phyloP scores from a whole-genome alignment of 2,113 vertebrate genomes.

The Polypterus senegalus region DNA sequence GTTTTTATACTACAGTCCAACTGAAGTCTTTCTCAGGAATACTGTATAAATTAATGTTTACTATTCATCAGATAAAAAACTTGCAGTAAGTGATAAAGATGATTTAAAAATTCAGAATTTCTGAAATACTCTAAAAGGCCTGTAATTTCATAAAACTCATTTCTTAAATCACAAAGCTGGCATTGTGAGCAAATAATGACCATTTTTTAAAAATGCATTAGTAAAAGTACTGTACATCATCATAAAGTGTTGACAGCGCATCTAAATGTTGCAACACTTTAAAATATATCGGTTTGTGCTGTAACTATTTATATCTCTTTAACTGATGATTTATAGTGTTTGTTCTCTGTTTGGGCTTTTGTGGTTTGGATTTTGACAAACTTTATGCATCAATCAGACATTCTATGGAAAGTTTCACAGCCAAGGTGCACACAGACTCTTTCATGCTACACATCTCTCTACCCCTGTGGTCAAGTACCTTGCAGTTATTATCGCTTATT shows the following conservation, averaged over 20 bases:
- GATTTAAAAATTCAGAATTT: too few species aligned
- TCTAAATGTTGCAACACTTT: constrained; percentile 30
- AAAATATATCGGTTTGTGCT: constrained; percentile 26
- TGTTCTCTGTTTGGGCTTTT: constrained; percentile 44
- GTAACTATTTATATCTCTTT: constrained; percentile 45
- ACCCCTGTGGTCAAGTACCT: constrained; percentile 83
- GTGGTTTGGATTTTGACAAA: constrained; percentile 27
- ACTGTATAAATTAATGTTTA: too few species aligned
- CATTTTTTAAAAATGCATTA: constrained; percentile 38
- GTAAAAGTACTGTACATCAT: constrained; percentile 36
- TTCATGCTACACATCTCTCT: constrained; percentile 67
- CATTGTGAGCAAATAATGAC: constrained; percentile 53
- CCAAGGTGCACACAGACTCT: constrained; percentile 53
- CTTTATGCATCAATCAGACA: constrained; percentile 28
- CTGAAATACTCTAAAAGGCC: too few species aligned
- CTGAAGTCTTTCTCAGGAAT: too few species aligned
- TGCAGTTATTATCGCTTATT: constrained; percentile 83
- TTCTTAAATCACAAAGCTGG: constrained; percentile 40
- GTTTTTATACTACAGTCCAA: too few species aligned
- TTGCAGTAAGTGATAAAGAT: too few species aligned
- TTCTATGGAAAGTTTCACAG: constrained; percentile 48
- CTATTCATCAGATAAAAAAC: too few species aligned
- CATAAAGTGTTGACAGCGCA: constrained; percentile 3
- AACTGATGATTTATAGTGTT: constrained; percentile 50
- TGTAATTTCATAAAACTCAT: too few species aligned